phyloP scores from a whole-genome alignment of 2,888 invertebrate genomes.

The Lithophane ornitopus region DNA sequence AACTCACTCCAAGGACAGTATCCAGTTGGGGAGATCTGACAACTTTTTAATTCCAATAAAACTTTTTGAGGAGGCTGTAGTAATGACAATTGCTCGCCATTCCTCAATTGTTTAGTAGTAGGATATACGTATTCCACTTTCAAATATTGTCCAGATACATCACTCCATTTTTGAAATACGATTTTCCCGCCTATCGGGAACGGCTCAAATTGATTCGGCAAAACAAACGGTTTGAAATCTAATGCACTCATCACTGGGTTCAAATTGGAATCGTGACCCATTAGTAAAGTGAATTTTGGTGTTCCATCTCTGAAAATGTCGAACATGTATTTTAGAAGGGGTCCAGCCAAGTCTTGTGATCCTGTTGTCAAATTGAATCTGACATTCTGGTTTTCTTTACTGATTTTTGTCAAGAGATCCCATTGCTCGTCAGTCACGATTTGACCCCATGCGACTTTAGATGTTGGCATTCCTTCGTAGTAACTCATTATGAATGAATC shows the following conservation, averaged over 20 bases:
- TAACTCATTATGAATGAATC: slow-evolving; percentile 84
- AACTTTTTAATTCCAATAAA: slow-evolving; percentile 72
- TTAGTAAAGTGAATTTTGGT: slow-evolving; percentile 74
- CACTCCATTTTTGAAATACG: slow-evolving; percentile 82
- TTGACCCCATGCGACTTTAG: slow-evolving; percentile 82
- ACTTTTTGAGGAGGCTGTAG: slow-evolving; percentile 74
- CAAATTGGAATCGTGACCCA: slow-evolving; percentile 84
- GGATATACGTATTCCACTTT: slow-evolving; percentile 82
- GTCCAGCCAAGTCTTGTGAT: slow-evolving; percentile 74
- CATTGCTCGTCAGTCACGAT: slow-evolving; percentile 74
- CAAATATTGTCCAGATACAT: slow-evolving; percentile 70
- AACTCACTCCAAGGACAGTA: slow-evolving; percentile 77
- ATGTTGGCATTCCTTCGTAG: slow-evolving; percentile 77
- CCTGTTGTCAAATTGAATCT: slow-evolving; percentile 76
- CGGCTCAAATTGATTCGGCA: slow-evolving; percentile 77
- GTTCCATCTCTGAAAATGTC: slow-evolving; percentile 67
- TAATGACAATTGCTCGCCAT: slow-evolving; percentile 68
- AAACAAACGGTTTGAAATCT: slow-evolving; percentile 72
- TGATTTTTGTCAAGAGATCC: slow-evolving; percentile 73
- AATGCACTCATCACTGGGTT: slow-evolving; percentile 74
- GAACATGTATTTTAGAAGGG: slow-evolving; percentile 76
- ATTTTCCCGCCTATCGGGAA: slow-evolving; percentile 84
- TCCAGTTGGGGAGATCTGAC: slow-evolving; percentile 71
- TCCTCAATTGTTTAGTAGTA: slow-evolving; percentile 74
- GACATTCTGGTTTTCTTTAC: slow-evolving; percentile 75